Evolutionary conservation across 1,140 invertebrate genomes (phyloP), one percentile per base, ranked within the genome.

Genomic region (Anastrepha ludens): DNA sequence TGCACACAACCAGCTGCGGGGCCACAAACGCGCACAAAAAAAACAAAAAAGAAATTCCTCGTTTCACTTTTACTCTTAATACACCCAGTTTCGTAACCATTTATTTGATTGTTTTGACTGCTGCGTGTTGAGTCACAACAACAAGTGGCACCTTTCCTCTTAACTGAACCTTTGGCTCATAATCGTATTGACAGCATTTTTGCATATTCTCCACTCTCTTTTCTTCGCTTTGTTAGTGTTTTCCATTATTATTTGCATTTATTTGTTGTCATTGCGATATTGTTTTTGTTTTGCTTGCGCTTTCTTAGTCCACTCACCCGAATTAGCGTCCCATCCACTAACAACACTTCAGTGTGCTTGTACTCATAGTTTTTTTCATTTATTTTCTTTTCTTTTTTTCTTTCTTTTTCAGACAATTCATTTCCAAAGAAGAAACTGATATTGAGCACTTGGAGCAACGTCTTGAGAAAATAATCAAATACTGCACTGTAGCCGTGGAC

Each of bases 401-500:
- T 65, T 55, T 55, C 47, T 85, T 90, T 95, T 95, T 64, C 93
- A 98, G 97, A 93, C 94, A 96, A 90, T 95, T 96, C 89, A 93
- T 98, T 89, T 97, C 98, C 93, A 96, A 97, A 89, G 96, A 98
- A 92, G 98, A 98, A 94, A 93, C 94, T 64, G 97, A 96, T 92
- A 96, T 98, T 88, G 98, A 98, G 91, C 94, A 96, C 88, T 94
- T 99, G 88, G 98, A 98, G 94, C 95, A 96, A 90, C 97, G 97
- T 92, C 93, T 98, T 87, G 98, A 98, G 91, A 98, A 97, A 95
- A 97, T 98, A 86, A 94, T 98, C 8, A 98, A 98, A 94, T 95
- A 96, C 89, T 98, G 97, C 94, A 96, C 95, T 90, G 93, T 95
- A 87, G 98, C 98, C 96, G 96, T 98, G 88, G 98, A 98, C 89